These are phyloP conservation scores for Engraulis encrasicolus DNA, from an alignment of 2,113 vertebrate species.

Conservation along the genomic window DNA sequence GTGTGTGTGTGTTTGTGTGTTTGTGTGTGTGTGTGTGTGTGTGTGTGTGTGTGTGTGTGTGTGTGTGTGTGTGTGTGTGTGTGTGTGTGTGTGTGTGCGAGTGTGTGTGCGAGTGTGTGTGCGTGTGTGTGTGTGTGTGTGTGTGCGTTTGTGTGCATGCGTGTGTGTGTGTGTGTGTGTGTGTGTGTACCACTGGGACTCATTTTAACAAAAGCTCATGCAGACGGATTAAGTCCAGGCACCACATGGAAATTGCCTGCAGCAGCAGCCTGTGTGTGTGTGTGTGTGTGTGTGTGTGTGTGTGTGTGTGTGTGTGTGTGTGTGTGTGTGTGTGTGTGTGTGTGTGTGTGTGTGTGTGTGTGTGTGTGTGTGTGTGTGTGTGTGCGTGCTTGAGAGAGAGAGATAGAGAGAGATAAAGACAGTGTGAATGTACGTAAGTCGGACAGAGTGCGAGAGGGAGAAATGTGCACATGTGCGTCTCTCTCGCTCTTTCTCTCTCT, in stretches of 20 bases:
- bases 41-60: constrained; percentile 16
- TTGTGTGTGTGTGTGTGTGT: constrained; percentile 50
- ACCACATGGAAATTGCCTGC: constrained; percentile 61
- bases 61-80: constrained; percentile 15
- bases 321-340: not conserved
- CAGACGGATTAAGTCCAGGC: constrained; percentile 60
- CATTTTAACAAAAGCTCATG: constrained; percentile 41
- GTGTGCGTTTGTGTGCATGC: constrained; percentile 31
- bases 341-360: constrained; percentile 6
- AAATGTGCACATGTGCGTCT: too few species aligned
- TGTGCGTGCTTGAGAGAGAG: too few species aligned
- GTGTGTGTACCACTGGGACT: constrained; percentile 28
- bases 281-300: constrained; percentile 36
- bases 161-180: constrained; percentile 44
- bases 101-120: too few species aligned
- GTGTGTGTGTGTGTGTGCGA: constrained; percentile 50
- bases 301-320: constrained; percentile 10
- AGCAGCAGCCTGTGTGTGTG: constrained; percentile 48
- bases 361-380: not conserved
- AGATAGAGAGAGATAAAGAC: too few species aligned
- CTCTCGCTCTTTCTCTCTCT: too few species aligned
- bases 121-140: constrained; percentile 28
- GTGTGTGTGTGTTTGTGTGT: constrained; percentile 15
- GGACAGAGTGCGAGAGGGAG: too few species aligned
- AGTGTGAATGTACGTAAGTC: too few species aligned